Evolutionary conservation across 1,140 invertebrate genomes (phyloP).

Genomic region (Zaprionus africanus): DNA sequence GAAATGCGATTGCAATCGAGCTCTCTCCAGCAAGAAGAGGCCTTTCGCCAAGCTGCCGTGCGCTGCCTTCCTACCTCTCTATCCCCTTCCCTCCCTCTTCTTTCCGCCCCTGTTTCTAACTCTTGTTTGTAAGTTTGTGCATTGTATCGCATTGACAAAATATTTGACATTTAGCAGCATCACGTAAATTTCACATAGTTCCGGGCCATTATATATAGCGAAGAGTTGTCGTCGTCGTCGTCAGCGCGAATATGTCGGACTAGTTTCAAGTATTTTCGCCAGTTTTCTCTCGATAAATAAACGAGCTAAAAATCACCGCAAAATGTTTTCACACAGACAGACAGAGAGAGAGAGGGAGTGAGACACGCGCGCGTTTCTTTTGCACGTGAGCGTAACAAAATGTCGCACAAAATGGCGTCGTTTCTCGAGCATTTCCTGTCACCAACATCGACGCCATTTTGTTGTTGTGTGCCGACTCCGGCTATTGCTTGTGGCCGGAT

Average conservation of each 20-base stretch:
- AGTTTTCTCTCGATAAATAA: conserved; percentile 58
- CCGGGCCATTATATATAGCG: conserved; percentile 6
- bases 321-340: conserved; percentile 47
- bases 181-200: conserved; percentile 67
- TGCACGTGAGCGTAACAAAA: conserved; percentile 45
- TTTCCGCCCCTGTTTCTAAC: not conserved
- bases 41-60: not conserved
- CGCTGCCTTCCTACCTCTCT: not conserved
- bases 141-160: conserved; percentile 63
- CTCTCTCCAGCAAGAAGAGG: not conserved
- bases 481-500: conserved; percentile 41
- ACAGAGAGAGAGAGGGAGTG: not conserved
- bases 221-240: not conserved
- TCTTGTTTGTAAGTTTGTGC: not conserved
- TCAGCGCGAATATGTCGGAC: not conserved
- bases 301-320: conserved; percentile 78
- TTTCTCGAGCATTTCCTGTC: conserved; percentile 66
- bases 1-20: conserved; percentile 44
- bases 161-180: conserved; percentile 80
- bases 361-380: conserved; percentile 10
- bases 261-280: conserved; percentile 30
- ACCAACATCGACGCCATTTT: conserved; percentile 23
- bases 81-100: not conserved
- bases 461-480: conserved; percentile 5
- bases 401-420: conserved; percentile 56